A percentile compares a stretch with the other conserved stretches of the same genome.
phyloP scores from a whole-genome alignment of 2,888 invertebrate genomes.

The Euspilapteryx auroguttella region DNA sequence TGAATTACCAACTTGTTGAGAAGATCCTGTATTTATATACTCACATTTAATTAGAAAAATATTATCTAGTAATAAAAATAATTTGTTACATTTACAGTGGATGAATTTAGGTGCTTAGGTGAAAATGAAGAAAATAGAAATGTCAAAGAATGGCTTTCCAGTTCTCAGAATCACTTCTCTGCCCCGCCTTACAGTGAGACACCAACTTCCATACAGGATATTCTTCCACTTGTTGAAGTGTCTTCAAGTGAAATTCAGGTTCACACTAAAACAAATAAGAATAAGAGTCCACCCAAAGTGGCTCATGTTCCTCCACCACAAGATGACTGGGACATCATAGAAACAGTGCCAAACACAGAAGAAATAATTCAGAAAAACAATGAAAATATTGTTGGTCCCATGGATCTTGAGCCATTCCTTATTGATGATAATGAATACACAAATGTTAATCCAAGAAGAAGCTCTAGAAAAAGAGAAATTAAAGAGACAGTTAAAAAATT shows the following conservation, averaged over 20 bases:
- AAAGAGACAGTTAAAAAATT: conserved; percentile 12
- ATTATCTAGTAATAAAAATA: no score
- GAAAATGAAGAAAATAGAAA: conserved; percentile 14
- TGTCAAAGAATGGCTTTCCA: conserved; percentile 39
- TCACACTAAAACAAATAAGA: conserved; percentile 19
- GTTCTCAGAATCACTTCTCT: conserved; percentile 44
- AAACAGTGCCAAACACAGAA: conserved; percentile 26
- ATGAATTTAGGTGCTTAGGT: conserved; percentile 17
- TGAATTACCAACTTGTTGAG: no score
- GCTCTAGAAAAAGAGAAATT: conserved; percentile 28
- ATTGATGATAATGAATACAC: conserved; percentile 26
- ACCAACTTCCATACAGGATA: conserved; percentile 19
- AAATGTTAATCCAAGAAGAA: conserved; percentile 28
- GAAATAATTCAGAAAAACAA: conserved; percentile 15
- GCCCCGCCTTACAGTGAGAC: conserved; percentile 19
- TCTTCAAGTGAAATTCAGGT: conserved; percentile 27
- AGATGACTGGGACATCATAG: conserved; percentile 49
- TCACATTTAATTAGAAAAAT: no score
- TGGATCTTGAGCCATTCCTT: conserved; percentile 26
- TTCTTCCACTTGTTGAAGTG: conserved; percentile 15
- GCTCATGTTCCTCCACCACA: conserved; percentile 17
- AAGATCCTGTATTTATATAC: no score
- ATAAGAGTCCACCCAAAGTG: conserved; percentile 15
- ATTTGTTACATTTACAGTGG: no score
- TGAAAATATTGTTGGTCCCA: conserved; percentile 23